Conservation (phyloP, 2,797 vertebrate species). For the Eulemur albifrons region DNA sequence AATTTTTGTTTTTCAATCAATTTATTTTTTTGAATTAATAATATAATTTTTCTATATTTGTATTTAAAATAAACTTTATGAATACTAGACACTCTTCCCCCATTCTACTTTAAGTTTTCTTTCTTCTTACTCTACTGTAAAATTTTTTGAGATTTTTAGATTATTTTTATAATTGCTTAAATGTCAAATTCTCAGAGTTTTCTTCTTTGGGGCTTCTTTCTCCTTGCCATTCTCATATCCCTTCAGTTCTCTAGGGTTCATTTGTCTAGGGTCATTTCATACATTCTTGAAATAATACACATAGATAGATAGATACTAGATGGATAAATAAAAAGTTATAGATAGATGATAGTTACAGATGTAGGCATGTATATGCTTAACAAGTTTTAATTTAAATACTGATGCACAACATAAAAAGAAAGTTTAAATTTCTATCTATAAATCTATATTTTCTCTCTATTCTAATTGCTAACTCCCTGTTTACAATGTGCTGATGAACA, state of each 20-base stretch:
- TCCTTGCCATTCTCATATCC: background rate
- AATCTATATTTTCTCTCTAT: background rate
- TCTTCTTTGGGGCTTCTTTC: background rate
- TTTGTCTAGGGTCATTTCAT: background rate
- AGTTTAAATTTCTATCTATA: background rate
- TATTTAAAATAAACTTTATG: background rate
- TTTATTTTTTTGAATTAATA: background rate
- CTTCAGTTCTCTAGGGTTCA: background rate
- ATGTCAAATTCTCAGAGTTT: background rate
- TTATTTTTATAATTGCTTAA: background rate
- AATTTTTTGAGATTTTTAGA: background rate
- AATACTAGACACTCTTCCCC: background rate
- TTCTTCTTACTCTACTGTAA: background rate
- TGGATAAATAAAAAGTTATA: too few species aligned
- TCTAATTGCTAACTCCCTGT: background rate
- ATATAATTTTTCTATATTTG: background rate
- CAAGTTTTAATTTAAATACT: background rate
- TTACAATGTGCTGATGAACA: background rate
- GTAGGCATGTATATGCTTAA: too few species aligned
- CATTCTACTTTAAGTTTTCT: background rate
- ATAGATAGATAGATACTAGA: background rate
- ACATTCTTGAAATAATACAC: background rate
- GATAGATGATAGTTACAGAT: background rate
- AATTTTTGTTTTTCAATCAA: background rate
- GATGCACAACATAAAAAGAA: background rate